Conservation (phyloP, 2,797 vertebrate species). For the Enteromius thamalakanensis region DNA sequence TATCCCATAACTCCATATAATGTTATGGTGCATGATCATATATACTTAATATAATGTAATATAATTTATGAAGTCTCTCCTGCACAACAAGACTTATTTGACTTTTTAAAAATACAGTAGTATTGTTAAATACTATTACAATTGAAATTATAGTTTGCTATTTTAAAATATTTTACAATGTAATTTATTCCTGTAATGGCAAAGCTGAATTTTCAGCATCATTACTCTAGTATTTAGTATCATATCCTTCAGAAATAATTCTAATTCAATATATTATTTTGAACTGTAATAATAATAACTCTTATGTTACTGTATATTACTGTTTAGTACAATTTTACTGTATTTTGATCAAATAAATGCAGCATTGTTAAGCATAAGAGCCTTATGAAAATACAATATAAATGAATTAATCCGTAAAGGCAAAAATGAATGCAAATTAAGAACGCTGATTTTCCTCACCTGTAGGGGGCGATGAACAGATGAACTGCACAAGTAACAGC, state of each 20-base stretch:
- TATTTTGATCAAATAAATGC: neutral
- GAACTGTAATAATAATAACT: neutral
- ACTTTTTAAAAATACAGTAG: neutral
- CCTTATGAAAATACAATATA: neutral
- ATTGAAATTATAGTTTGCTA: neutral
- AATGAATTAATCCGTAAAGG: neutral
- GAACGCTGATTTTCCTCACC: neutral
- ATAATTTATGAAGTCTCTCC: neutral
- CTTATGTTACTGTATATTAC: too few relatives aligned
- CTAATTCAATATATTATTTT: too few relatives aligned
- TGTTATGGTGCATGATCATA: too few relatives aligned
- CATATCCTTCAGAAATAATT: neutral
- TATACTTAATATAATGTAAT: neutral
- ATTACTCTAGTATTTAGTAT: neutral
- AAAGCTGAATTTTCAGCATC: neutral
- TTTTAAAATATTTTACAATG: neutral
- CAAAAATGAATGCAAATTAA: neutral
- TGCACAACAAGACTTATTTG: neutral
- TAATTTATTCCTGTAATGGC: neutral
- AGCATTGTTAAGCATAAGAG: neutral
- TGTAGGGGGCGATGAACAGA: slow-evolving; percentile 14
- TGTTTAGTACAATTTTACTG: neutral
- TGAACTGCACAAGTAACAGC: neutral
- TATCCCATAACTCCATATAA: neutral
- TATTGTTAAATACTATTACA: neutral